Percentiles rank a stretch among this genome's conserved stretches.
Evolutionary conservation across 1,140 invertebrate species (phyloP).

Genomic region (Parapsyche elsis): DNA sequence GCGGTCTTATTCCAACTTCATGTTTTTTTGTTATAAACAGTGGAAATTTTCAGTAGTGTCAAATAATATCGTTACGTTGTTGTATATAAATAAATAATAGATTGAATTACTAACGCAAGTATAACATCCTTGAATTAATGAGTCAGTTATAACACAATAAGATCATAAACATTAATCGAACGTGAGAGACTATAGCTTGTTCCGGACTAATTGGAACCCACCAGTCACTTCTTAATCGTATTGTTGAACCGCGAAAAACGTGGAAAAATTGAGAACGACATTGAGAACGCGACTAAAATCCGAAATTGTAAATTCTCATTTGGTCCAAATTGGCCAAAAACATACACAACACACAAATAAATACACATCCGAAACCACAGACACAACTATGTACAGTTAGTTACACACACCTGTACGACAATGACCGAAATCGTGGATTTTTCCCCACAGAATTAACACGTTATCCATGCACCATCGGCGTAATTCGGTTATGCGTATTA

Average conservation of each 20-base stretch:
- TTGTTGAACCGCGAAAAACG: not conserved
- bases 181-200: not conserved
- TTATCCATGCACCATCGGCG: conserved; percentile 1
- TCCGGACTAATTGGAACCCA: conserved; percentile 10
- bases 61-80: too few relatives aligned
- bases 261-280: not conserved
- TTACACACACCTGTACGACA: not conserved
- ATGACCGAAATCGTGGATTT: not conserved
- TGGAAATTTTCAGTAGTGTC: too few relatives aligned
- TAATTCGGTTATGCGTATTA: conserved; percentile 7
- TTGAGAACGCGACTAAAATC: not conserved
- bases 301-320: too few relatives aligned
- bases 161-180: not conserved
- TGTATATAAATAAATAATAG: too few relatives aligned
- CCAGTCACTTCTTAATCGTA: too few relatives aligned
- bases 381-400: too few relatives aligned
- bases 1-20: too few relatives aligned
- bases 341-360: too few relatives aligned
- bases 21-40: too few relatives aligned
- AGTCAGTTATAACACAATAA: not conserved
- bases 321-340: too few relatives aligned
- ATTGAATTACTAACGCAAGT: too few relatives aligned
- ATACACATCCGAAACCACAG: too few relatives aligned
- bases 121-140: not conserved
- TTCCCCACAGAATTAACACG: conserved; percentile 11